Base-by-base conservation (phyloP, 2,797 vertebrate species). In the Anguilla pacifica region DNA sequence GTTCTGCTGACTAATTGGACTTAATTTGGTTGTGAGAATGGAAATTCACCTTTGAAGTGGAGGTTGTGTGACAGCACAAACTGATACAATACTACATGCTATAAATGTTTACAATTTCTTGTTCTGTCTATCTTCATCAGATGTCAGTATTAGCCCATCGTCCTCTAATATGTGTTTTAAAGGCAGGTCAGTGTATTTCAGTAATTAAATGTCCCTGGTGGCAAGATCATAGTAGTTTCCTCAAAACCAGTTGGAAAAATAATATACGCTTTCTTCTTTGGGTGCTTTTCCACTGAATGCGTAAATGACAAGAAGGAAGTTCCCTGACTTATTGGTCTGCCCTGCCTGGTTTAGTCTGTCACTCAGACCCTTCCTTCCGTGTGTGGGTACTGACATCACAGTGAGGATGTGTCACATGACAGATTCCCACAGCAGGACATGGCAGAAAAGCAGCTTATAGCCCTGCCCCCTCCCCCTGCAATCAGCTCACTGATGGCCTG, bases 381-480 rank as follows among this genome's bases (percentile, higher is more conserved):
- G n/a, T 6, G 70, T 31, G 11, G 70, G 70, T 9, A 0, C 6
- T 74, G 70, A 74, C 70, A 74, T 74, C 70, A 74, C 70, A 74
- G 13, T 74, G 1, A 74, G 31, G 0, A 10, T 2, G 9, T 25
- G 64, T 67, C 64, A 74, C 70, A 74, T 35, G 70, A 31, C 70
- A 5, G 13, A 43, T 79, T 46, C 74, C 39, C 19, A 85, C 94
- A 94, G 46, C 19, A 95, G 92, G 93, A 94, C 94, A 93, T 93
- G 93, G 92, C 87, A 90, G 93, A 91, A 95, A 96, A 95, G 93
- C 94, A 91, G 95, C 94, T 95, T 95, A 95, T 53, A 87, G 89
- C 91, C 88, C 88, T 39, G 67, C 92, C 91, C 91, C 46, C 25
- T 64, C 59, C 17, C 25, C 43, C 10, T 74, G 11, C 35, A 19